A percentile compares a stretch with the other conserved stretches of the same genome.
Conservation (phyloP, 2,888 invertebrate species). For the Sycophila texana region DNA sequence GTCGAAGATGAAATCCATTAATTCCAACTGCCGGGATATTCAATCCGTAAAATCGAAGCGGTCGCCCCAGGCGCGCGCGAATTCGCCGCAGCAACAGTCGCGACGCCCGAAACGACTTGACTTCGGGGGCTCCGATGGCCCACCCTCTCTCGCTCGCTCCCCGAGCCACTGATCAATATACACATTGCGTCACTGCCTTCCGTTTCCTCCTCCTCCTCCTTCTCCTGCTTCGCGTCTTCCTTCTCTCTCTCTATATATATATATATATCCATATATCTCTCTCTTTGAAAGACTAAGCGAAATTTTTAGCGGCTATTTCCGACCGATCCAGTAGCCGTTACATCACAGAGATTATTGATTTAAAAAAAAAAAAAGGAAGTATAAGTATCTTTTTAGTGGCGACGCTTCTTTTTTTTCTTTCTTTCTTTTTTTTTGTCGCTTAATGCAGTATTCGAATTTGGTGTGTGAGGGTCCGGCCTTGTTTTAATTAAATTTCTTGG, state of each 20-base stretch:
- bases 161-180: slow-evolving; percentile 36
- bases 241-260: not conserved
- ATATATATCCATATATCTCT: not conserved
- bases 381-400: not conserved
- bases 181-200: slow-evolving; percentile 42
- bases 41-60: slow-evolving; percentile 18
- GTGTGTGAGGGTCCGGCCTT: not conserved
- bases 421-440: not conserved
- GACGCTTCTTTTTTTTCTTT: not conserved
- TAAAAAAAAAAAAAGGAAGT: no score
- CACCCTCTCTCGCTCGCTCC: not conserved
- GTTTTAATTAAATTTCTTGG: no score
- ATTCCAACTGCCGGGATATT: slow-evolving; percentile 23
- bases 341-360: slow-evolving; percentile 10
- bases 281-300: not conserved
- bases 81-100: slow-evolving; percentile 30
- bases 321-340: slow-evolving; percentile 11
- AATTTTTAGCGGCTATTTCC: slow-evolving; percentile 14
- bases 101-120: slow-evolving; percentile 8
- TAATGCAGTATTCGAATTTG: slow-evolving; percentile 3
- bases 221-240: not conserved
- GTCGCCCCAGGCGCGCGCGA: not conserved
- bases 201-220: not conserved
- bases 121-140: slow-evolving; percentile 14
- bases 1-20: slow-evolving; percentile 7